These are phyloP conservation scores for Caiman crocodilus DNA, from an alignment of 2,797 vertebrate genomes.

Conservation along the genomic window DNA sequence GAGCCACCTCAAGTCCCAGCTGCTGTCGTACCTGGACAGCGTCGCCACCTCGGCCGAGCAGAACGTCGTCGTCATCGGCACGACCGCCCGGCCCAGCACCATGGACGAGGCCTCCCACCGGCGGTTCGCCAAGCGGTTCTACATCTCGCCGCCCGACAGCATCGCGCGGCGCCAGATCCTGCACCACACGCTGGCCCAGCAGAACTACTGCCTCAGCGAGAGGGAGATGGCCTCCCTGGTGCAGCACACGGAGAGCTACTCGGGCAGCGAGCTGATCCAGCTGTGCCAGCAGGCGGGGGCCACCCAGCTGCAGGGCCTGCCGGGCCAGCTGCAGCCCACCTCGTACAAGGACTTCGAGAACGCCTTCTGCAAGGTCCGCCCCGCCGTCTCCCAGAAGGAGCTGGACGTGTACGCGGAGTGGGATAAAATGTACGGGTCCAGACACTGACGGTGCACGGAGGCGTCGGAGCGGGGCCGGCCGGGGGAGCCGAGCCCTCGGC, in stretches of 20 bases:
- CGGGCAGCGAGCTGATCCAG: conserved; percentile 90
- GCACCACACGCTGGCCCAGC: conserved; percentile 88
- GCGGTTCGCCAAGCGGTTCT: conserved; percentile 92
- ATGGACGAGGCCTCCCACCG: conserved; percentile 91
- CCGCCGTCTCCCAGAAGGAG: conserved; percentile 91
- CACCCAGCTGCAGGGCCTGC: conserved; percentile 80
- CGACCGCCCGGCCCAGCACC: conserved; percentile 90
- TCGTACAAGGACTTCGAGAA: conserved; percentile 95
- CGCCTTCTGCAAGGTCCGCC: conserved; percentile 92
- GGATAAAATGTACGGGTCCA: conserved; percentile 92
- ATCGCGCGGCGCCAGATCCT: conserved; percentile 90
- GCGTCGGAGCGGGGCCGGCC: background rate
- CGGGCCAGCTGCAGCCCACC: conserved; percentile 83
- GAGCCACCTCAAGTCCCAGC: conserved; percentile 83
- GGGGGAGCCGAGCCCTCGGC: background rate
- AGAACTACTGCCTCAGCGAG: conserved; percentile 90
- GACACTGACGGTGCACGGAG: conserved; percentile 84
- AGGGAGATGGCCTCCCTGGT: conserved; percentile 90
- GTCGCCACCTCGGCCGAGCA: conserved; percentile 81
- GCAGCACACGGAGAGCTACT: conserved; percentile 93
- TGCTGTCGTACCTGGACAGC: conserved; percentile 90
- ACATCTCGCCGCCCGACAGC: conserved; percentile 89
- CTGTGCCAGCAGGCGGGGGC: conserved; percentile 92
- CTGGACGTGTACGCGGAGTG: conserved; percentile 93
- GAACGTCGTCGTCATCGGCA: conserved; percentile 88